Evolutionary conservation across 2,888 invertebrate genomes (phyloP).

Genomic region (Colletes collaris): DNA sequence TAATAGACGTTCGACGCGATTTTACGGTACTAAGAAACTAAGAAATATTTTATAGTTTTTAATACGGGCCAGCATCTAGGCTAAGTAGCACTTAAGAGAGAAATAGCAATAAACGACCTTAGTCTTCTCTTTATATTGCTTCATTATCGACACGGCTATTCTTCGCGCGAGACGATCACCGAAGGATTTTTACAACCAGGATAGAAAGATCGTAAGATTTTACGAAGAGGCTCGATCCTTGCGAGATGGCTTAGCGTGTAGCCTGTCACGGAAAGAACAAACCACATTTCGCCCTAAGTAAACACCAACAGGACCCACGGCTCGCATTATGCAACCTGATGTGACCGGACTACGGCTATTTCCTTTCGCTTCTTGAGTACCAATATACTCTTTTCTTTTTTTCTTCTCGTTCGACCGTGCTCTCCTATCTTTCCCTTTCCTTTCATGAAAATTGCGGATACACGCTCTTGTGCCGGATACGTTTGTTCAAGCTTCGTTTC

Average conservation of each 20-base stretch:
- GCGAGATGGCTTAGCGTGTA: conserved; percentile 31
- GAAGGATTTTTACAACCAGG: conserved; percentile 51
- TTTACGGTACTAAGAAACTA: neutral
- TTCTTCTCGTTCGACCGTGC: neutral
- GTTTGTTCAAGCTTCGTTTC: neutral
- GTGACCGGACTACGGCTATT: conserved; percentile 71
- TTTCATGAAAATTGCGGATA: conserved; percentile 7
- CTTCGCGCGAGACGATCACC: conserved; percentile 26
- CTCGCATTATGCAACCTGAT: conserved; percentile 71
- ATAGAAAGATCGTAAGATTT: conserved; percentile 40
- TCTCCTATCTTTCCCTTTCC: neutral
- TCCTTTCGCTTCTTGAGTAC: conserved; percentile 46
- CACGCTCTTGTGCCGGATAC: neutral
- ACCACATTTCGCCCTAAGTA: conserved; percentile 69
- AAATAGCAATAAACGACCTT: conserved; percentile 40
- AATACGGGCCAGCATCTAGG: conserved; percentile 31
- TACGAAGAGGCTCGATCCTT: conserved; percentile 39
- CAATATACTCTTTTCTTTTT: conserved; percentile 26
- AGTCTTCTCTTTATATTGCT: conserved; percentile 31
- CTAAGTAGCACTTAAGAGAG: conserved; percentile 18
- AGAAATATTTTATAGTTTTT: conserved; percentile 29
- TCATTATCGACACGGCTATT: conserved; percentile 36
- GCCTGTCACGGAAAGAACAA: conserved; percentile 54
- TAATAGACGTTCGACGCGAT: neutral
- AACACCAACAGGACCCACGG: conserved; percentile 61